Evolutionary conservation across 2,797 vertebrate species (phyloP), one percentile per base, ranked within the genome.

Genomic region (Aphelocoma californica): DNA sequence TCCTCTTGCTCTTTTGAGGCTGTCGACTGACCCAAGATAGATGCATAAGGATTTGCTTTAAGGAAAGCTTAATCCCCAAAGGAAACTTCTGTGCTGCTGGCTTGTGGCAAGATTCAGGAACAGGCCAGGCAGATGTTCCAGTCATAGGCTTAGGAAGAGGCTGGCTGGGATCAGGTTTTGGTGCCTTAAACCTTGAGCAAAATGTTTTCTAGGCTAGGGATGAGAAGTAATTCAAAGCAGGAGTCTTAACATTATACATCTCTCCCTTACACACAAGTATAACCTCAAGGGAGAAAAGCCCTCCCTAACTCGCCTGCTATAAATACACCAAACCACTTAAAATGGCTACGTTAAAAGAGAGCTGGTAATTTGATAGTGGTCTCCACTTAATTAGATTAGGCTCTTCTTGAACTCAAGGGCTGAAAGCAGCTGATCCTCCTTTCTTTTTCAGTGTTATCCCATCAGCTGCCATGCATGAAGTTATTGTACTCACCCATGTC

Each of bases 381-480:
- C 92, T 96, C 88, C 71, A 69, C 83, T 95, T 96, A 96, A 97
- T 97, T 95, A 95, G 92, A 95, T 96, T 95, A 90, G 65, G 71
- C 65, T 86, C 28, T 83, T 95, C 81, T 90, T 94, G 69, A 96
- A 95, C 61, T 95, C 60, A 48, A 85, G 61, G 48, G 36, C 79
- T 94, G 57, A 62, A 90, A 88, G 83, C 64, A 87, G 81, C 69
- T 80, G 56, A 86, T 95, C 81, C 31, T 93, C 28, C 66, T 93
- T 90, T 82, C 81, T 85, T 91, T 72, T 80, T 66, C 69, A 75
- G 50, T 45, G 38, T 87, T 89, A 81, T 32, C 50, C 53, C 14
- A 1, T 69, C 86, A 85, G 65, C 86, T 96, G 67, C 71, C 72
- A 38, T 28, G 57, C 67, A 78, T 74, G 36, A 91, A 89, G 73